phyloP scores from a whole-genome alignment of 2,888 invertebrate genomes.

The Drosophila rellima region DNA sequence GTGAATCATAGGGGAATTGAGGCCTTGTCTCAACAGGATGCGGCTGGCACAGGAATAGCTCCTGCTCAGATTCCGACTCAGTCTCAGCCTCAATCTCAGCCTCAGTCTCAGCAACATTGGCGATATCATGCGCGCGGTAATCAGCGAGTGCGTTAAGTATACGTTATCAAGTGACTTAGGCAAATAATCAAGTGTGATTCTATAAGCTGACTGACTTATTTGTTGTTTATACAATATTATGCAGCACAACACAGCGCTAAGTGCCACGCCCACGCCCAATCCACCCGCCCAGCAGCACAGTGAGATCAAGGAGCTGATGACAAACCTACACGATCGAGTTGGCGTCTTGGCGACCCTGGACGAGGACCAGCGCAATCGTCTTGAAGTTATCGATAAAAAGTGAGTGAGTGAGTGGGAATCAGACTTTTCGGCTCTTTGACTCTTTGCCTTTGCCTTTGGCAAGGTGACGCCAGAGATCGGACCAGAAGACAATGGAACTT shows the following conservation, averaged over 20 bases:
- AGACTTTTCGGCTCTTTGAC: constrained; percentile 3
- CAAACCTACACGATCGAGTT: constrained; percentile 83
- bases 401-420: constrained; percentile 67
- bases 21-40: background rate
- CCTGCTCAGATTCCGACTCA: background rate
- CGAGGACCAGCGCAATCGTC: constrained; percentile 83
- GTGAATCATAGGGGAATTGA: background rate
- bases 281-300: constrained; percentile 22
- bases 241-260: constrained; percentile 7
- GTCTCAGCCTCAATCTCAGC: background rate
- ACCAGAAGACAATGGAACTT: constrained; percentile 24
- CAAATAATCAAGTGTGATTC: background rate
- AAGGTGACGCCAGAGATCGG: constrained; percentile 19
- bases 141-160: constrained; percentile 63
- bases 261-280: background rate
- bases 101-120: constrained; percentile 12
- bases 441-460: constrained; percentile 1
- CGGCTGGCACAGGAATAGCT: background rate
- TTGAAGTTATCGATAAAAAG: constrained; percentile 85
- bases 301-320: constrained; percentile 78
- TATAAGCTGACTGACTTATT: background rate
- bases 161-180: background rate
- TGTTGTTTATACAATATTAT: background rate
- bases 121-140: constrained; percentile 33
- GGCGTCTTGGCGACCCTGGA: constrained; percentile 83